Conservation (phyloP, 2,797 vertebrate species). For the Zalophus californianus region DNA sequence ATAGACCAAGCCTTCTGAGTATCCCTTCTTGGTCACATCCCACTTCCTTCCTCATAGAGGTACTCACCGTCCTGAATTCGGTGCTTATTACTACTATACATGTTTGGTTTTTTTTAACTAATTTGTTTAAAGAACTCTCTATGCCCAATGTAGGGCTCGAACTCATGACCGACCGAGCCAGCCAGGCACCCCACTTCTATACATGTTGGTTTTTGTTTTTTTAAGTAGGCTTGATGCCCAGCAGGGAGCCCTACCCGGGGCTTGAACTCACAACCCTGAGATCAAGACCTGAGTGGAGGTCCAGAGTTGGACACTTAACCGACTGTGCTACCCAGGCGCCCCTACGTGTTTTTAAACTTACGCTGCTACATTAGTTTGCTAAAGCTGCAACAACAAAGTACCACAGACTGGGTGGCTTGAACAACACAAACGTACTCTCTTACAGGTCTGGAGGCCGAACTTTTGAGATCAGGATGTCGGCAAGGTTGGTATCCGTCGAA, state of each 20-base stretch:
- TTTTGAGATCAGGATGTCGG: background rate
- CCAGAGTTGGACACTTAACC: background rate
- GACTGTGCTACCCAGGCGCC: background rate
- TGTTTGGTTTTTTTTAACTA: background rate
- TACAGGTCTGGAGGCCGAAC: background rate
- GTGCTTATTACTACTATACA: background rate
- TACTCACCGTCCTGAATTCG: too few relatives aligned
- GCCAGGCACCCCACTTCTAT: background rate
- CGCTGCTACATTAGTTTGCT: accelerated
- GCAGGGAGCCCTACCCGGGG: background rate
- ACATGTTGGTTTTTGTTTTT: background rate
- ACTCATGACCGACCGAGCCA: background rate
- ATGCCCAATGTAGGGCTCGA: background rate
- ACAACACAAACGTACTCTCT: background rate
- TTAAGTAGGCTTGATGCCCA: background rate
- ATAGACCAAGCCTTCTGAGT: background rate
- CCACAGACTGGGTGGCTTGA: background rate
- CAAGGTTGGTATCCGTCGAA: background rate
- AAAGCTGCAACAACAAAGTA: background rate
- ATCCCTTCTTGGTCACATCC: too few relatives aligned
- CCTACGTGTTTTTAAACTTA: background rate
- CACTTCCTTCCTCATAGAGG: background rate
- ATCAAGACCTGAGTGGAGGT: background rate
- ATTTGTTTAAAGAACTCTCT: background rate
- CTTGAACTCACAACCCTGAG: background rate